Base-by-base conservation (phyloP, 2,888 invertebrate species). In the Prenolepis imparis region DNA sequence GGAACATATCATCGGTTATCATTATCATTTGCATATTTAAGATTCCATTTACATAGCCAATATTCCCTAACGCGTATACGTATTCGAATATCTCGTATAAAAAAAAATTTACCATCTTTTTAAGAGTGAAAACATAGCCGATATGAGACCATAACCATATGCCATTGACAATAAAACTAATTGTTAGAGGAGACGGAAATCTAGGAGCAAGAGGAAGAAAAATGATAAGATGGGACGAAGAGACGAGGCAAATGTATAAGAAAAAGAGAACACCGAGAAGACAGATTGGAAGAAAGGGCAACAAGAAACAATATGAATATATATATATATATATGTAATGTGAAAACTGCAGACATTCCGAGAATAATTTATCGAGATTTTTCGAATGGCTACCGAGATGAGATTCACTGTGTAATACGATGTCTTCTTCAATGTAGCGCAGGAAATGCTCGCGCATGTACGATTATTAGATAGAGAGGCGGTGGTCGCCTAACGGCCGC, bases 381-480 rank as follows among this genome's bases (percentile, higher is more conserved):
- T 63, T 66, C 55, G 3, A 15, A 28, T 15, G n/a, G 52, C 36
- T 36, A 32, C 5, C 41, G 28, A 68, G 24, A 36, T 6, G 48
- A 52, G 32, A 77, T 77, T 67, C 36, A 48, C 9, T n/a, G 28
- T n/a, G n/a, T 15, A 44, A 15, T 63, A 21, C 61, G 24, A 64
- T 64, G 24, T 75, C 52, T 41, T 21, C 18, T 64, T 21, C 8
- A 64, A 36, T 24, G 48, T 59, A 83, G 82, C 68, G 64, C 39
- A 66, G 82, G 80, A 77, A 87, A 88, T 83, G 85, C 73, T 87
- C 83, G 66, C 74, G 63, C 75, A 84, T 83, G 67, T 78, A 81
- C 75, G 88, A 87, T 87, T 81, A 85, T 81, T 83, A 70, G 80
- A 74, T 61, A 61, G 73, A 61, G 73, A 55, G 80, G 63, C 57